Evolutionary conservation across 2,113 vertebrate species (phyloP).

Genomic region (Bujurquina vittata): DNA sequence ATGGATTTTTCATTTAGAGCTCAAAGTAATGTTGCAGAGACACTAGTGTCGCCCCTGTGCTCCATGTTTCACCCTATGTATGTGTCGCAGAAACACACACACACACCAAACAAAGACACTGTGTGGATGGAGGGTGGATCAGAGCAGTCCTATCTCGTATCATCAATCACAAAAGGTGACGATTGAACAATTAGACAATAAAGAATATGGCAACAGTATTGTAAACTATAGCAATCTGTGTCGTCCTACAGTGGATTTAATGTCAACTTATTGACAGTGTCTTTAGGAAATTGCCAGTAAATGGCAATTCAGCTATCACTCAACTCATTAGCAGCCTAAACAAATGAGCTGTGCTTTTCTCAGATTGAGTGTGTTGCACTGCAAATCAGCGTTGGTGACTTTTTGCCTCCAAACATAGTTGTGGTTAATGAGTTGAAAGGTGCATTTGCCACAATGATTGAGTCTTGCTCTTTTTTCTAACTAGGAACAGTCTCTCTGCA

Average conservation of each 20-base stretch:
- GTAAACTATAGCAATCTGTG: neutral
- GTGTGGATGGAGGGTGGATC: neutral
- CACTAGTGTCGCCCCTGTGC: neutral
- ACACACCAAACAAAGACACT: neutral
- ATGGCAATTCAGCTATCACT: neutral
- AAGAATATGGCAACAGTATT: neutral
- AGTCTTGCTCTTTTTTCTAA: neutral
- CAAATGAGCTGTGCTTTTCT: neutral
- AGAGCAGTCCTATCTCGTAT: neutral
- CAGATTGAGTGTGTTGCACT: neutral
- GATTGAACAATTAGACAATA: neutral
- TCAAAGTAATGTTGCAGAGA: neutral
- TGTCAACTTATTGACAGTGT: neutral
- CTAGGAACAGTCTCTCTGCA: neutral
- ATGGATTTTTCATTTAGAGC: neutral
- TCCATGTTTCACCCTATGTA: neutral
- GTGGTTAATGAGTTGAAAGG: neutral
- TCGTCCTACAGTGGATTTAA: neutral
- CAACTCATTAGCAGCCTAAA: neutral
- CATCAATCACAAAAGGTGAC: neutral
- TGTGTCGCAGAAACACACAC: neutral
- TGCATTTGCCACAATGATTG: neutral
- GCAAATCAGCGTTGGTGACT: neutral
- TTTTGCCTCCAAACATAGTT: neutral
- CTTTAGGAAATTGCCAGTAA: neutral